phyloP scores from a whole-genome alignment of 2,113 vertebrate genomes.

The Scartelaos histophorus region DNA sequence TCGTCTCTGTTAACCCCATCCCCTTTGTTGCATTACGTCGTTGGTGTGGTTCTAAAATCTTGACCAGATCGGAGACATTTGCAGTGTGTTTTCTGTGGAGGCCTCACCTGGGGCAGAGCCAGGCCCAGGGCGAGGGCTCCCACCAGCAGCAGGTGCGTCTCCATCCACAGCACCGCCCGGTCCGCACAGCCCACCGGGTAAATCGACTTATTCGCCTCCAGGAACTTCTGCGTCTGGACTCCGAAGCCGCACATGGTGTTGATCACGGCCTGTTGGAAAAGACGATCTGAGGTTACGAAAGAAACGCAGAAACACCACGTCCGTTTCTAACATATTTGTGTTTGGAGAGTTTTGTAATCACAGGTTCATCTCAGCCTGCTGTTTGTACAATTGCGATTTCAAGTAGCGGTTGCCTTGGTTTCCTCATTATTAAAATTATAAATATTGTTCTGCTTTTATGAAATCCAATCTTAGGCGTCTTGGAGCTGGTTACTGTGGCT shows the following conservation, averaged over 20 bases:
- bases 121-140: constrained; percentile 74
- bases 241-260: constrained; percentile 80
- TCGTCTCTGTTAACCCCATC: no score
- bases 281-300: neutral
- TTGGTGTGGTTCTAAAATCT: no score
- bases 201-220: constrained; percentile 68
- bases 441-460: neutral
- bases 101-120: constrained; percentile 76
- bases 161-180: constrained; percentile 73
- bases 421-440: no score
- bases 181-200: constrained; percentile 76
- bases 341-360: neutral
- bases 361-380: neutral
- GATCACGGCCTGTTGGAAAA: constrained; percentile 65
- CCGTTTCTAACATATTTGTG: neutral
- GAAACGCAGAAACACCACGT: neutral
- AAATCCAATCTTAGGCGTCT: neutral
- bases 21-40: no score
- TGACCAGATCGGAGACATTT: no score
- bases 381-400: neutral
- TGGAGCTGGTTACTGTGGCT: no score
- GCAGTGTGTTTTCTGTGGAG: no score
- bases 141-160: constrained; percentile 78
- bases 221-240: constrained; percentile 66
- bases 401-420: no score